A percentile compares a stretch with the other conserved stretches of the same genome.
Evolutionary conservation across 2,888 invertebrate species (phyloP).

Genomic region (Ctenicera cuprea): DNA sequence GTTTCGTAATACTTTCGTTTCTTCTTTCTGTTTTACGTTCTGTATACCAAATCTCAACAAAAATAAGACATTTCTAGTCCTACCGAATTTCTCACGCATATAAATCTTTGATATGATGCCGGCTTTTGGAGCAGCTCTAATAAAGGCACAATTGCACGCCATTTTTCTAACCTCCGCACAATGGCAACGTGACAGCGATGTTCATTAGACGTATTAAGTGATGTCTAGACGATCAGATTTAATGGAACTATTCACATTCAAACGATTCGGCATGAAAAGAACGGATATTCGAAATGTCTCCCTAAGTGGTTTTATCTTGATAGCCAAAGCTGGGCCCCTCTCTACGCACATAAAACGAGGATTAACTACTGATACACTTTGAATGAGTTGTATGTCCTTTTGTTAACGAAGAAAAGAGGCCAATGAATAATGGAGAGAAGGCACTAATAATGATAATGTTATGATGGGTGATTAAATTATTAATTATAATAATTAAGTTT

Average conservation of each 20-base stretch:
- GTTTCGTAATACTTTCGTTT: too few species aligned
- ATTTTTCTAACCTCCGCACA: slow-evolving; percentile 35
- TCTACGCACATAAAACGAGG: slow-evolving; percentile 17
- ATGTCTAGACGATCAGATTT: slow-evolving; percentile 47
- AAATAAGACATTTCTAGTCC: too few species aligned
- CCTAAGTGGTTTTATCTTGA: slow-evolving; percentile 44
- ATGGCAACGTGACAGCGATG: slow-evolving; percentile 40
- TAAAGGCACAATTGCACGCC: slow-evolving; percentile 14
- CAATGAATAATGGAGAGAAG: slow-evolving; percentile 15
- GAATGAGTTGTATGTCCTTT: background rate
- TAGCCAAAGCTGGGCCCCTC: slow-evolving; percentile 17
- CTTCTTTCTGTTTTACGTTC: too few species aligned
- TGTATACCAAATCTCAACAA: too few species aligned
- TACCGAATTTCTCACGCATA: background rate
- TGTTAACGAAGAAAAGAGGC: slow-evolving; percentile 1
- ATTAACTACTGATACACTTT: slow-evolving; percentile 12
- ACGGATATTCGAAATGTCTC: slow-evolving; percentile 46
- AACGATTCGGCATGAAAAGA: slow-evolving; percentile 42
- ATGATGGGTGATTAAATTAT: slow-evolving; percentile 15
- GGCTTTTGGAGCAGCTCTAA: background rate
- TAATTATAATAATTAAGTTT: slow-evolving; percentile 22
- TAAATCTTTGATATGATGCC: background rate
- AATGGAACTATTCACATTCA: slow-evolving; percentile 43
- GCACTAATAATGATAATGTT: background rate
- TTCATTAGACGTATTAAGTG: slow-evolving; percentile 46